A percentile compares a stretch with the other conserved stretches of the same genome.
Conservation (phyloP, 2,888 invertebrate genomes). For the Penaeus monodon region DNA sequence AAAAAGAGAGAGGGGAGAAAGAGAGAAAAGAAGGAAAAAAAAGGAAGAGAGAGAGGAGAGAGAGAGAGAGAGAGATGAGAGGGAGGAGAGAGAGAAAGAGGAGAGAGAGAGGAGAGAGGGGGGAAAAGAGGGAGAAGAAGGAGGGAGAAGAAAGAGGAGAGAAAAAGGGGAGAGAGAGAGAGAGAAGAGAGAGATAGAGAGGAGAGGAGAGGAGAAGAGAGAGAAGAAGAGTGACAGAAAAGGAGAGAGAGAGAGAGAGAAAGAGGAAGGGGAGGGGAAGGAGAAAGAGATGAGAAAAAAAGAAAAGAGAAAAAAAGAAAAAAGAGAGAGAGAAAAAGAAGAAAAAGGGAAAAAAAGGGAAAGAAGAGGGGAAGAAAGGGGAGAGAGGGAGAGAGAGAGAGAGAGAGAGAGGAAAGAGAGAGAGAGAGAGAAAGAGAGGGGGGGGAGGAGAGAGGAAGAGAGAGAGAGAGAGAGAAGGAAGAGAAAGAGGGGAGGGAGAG, state of each 20-base stretch:
- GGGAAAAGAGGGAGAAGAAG: no score
- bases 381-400: neutral
- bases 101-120: no score
- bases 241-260: neutral
- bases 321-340: neutral
- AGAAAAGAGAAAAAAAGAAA: neutral
- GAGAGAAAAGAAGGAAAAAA: no score
- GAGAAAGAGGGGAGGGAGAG: neutral
- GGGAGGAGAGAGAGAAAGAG: no score
- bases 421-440: neutral
- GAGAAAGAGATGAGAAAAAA: neutral
- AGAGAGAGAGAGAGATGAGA: neutral
- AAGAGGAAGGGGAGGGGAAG: neutral
- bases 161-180: neutral
- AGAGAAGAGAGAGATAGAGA: neutral
- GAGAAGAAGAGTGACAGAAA: neutral
- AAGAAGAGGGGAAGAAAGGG: neutral
- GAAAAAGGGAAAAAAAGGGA: neutral
- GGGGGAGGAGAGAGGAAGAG: neutral
- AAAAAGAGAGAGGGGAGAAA: neutral
- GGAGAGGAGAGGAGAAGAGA: neutral
- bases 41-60: neutral
- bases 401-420: neutral
- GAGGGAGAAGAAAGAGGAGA: neutral
- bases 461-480: neutral